Evolutionary conservation across 2,113 vertebrate genomes (phyloP), one percentile per base, ranked within the genome.

Genomic region (Cichladusa arquata): DNA sequence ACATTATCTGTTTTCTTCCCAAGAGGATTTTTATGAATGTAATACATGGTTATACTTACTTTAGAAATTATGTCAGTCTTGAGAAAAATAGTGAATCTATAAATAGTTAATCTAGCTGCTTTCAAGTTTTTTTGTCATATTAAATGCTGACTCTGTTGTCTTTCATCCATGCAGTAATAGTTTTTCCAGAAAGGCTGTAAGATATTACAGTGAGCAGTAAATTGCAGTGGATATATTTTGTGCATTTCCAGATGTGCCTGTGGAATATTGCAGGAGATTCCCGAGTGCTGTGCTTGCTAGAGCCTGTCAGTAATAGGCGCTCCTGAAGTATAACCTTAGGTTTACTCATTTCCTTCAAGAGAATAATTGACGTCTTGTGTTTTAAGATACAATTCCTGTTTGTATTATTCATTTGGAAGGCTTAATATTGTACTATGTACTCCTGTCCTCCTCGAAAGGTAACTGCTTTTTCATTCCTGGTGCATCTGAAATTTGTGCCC

Each of bases 1-100:
- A 12, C 9, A n/a, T 0, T n/a, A 28, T 12, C 58, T 56, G 14
- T 54, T 38, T 47, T 31, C 6, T 62, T 19, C 6, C 1, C 61
- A 50, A 33, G 23, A 81, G 8, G 24, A 5, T 25, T 77, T 81
- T 72, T 45, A 31, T 20, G 64, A 5, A 15, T 70, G 5, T 61
- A 76, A 72, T 56, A 74, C 14, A 10, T 2, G 4, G 2, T 22
- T 72, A 7, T 24, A 14, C 2, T 42, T 82, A 19, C 20, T 74
- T 62, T 29, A 45, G 24, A 44, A 78, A 47, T 81, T 33, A n/a
- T 2, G 5, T 5, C 74, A 34, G 17, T 42, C 20, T 58, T 94
- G 16, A 79, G 47, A 38, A 26, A 54, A 58, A 25, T 2, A 53
- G 19, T 10, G 9, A 38, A 38, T 38, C 38, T 38, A 38, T 38